Evolutionary conservation across 2,113 vertebrate species (phyloP).

Genomic region (Acrocephalus arundinaceus): DNA sequence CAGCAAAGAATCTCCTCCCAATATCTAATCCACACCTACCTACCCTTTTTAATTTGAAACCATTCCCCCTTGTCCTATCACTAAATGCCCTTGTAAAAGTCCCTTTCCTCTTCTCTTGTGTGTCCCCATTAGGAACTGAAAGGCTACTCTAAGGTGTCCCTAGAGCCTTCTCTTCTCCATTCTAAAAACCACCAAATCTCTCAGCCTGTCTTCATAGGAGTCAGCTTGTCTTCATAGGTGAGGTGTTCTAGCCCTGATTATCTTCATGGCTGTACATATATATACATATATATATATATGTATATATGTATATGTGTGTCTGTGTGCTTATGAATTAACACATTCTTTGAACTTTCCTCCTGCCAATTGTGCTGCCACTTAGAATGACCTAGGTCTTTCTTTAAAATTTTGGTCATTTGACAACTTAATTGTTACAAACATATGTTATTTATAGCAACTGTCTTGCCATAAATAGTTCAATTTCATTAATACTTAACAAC

Average conservation of each 20-base stretch:
- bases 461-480: slow-evolving; percentile 48
- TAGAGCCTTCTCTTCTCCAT: not conserved
- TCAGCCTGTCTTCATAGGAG: not conserved
- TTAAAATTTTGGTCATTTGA: not conserved
- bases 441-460: not conserved
- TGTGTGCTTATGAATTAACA: not conserved
- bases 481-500: slow-evolving; percentile 35
- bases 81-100: not conserved
- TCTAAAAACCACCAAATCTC: not conserved
- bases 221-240: not conserved
- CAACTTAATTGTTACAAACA: not conserved
- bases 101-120: not conserved
- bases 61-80: not conserved
- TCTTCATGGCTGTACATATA: not conserved
- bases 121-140: not conserved
- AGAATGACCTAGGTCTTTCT: slow-evolving; percentile 5
- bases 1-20: not conserved
- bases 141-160: not conserved
- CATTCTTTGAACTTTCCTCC: not conserved
- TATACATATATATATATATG: not conserved
- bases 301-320: not conserved
- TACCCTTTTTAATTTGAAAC: not conserved
- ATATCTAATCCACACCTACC: not conserved
- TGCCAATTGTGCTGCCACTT: not conserved
- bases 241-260: not conserved